A percentile compares a stretch with the other conserved stretches of the same genome.
These are phyloP conservation scores for Harlomillsia oculata DNA, from an alignment of 1,140 invertebrate species.

Conservation along the genomic window DNA sequence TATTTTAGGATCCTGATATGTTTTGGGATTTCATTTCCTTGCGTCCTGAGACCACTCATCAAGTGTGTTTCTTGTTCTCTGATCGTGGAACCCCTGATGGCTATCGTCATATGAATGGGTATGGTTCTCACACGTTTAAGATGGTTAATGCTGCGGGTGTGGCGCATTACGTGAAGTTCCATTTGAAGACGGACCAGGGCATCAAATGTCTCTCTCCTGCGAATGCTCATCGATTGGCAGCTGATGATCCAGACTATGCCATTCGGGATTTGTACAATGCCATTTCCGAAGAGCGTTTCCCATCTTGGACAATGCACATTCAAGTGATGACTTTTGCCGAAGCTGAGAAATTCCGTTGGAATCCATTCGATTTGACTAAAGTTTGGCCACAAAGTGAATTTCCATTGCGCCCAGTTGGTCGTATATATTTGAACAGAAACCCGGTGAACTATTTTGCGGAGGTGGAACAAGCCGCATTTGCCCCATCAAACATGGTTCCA, in stretches of 20 bases:
- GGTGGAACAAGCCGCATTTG: constrained; percentile 58
- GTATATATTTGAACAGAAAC: constrained; percentile 50
- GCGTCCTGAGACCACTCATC: constrained; percentile 78
- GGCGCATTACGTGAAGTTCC: constrained; percentile 82
- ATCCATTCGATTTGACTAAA: constrained; percentile 36
- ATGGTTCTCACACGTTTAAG: constrained; percentile 91
- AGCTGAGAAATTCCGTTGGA: constrained; percentile 52
- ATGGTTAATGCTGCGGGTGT: constrained; percentile 70
- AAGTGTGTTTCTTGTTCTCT: constrained; percentile 74
- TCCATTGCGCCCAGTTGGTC: constrained; percentile 54
- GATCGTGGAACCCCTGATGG: constrained; percentile 90
- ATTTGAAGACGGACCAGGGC: constrained; percentile 85
- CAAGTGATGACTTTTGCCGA: constrained; percentile 64
- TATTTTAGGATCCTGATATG: constrained; percentile 67
- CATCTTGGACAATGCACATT: constrained; percentile 56
- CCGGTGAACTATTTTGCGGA: constrained; percentile 52
- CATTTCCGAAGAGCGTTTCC: constrained; percentile 57
- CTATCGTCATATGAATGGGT: constrained; percentile 87
- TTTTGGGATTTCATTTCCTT: constrained; percentile 92
- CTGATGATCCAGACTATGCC: constrained; percentile 61
- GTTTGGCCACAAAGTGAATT: constrained; percentile 54
- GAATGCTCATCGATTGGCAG: constrained; percentile 55
- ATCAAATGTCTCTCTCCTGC: constrained; percentile 72
- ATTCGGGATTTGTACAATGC: constrained; percentile 64
- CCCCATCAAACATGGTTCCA: constrained; percentile 53